Percentiles rank a stretch among this genome's conserved stretches.
phyloP scores from a whole-genome alignment of 2,113 vertebrate species.

The Clupea harengus region DNA sequence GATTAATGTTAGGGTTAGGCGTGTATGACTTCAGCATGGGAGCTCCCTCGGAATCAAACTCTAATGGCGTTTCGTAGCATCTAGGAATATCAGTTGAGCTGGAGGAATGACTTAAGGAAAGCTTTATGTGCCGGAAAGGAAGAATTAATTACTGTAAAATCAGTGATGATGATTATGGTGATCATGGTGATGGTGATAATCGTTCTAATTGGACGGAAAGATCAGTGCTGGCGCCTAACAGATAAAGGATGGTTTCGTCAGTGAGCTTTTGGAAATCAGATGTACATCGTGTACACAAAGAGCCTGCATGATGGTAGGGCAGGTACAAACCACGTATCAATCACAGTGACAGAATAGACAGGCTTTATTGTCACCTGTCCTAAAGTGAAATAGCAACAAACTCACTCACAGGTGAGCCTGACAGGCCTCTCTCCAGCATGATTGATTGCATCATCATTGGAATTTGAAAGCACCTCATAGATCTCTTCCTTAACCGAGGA shows the following conservation, averaged over 20 bases:
- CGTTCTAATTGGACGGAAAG: neutral
- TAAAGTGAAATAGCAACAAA: constrained; percentile 56
- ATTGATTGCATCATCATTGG: constrained; percentile 60
- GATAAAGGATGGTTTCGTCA: neutral
- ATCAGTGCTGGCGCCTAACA: neutral
- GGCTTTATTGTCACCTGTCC: constrained; percentile 44
- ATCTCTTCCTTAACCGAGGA: neutral
- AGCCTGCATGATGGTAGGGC: neutral
- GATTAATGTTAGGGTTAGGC: neutral
- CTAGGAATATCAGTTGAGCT: neutral
- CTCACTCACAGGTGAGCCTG: constrained; percentile 41
- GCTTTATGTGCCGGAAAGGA: neutral
- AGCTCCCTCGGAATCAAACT: neutral
- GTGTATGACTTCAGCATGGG: neutral
- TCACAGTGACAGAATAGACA: constrained; percentile 49
- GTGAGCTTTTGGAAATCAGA: neutral
- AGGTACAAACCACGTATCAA: constrained; percentile 54
- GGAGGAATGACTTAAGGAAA: neutral
- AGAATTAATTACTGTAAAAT: neutral
- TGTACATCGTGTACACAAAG: constrained; percentile 5
- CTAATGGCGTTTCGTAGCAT: neutral
- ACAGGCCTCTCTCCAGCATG: constrained; percentile 45
- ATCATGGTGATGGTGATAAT: neutral
- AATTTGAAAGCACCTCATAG: constrained; percentile 44
- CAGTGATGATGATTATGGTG: neutral